phyloP scores from a whole-genome alignment of 1,140 invertebrate species.

The Aleiodes sp. region DNA sequence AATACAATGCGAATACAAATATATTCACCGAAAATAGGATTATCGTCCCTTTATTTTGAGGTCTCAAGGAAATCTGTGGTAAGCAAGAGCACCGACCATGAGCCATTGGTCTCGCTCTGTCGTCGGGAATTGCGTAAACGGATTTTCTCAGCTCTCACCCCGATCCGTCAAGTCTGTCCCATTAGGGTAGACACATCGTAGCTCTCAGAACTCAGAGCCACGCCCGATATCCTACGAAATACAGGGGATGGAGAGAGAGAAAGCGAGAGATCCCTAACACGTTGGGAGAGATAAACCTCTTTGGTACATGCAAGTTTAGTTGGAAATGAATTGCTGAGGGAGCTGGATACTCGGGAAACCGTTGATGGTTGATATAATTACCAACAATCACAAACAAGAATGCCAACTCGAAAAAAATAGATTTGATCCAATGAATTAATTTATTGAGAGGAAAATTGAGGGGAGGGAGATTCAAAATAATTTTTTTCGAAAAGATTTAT shows the following conservation, averaged over 20 bases:
- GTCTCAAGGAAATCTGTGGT: not conserved
- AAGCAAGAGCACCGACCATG: not conserved
- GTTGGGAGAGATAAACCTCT: not conserved
- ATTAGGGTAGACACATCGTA: slow-evolving; percentile 26
- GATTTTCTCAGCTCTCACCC: not conserved
- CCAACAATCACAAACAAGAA: too few relatives aligned
- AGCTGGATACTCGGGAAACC: too few relatives aligned
- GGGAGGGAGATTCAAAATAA: too few relatives aligned
- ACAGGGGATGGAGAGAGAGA: not conserved
- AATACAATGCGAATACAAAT: too few relatives aligned
- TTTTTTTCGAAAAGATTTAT: too few relatives aligned
- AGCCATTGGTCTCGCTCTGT: not conserved
- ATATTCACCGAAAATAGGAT: too few relatives aligned
- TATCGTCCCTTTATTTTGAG: too few relatives aligned
- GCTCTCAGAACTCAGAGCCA: slow-evolving; percentile 4
- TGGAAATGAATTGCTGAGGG: too few relatives aligned
- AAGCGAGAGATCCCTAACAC: not conserved
- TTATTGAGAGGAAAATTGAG: too few relatives aligned
- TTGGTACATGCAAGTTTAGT: not conserved
- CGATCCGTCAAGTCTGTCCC: slow-evolving; percentile 21
- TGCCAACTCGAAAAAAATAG: too few relatives aligned
- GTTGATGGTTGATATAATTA: too few relatives aligned
- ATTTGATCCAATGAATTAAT: too few relatives aligned
- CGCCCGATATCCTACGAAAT: not conserved
- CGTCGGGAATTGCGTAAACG: slow-evolving; percentile 16